A percentile compares a stretch with the other conserved stretches of the same genome.
Conservation (phyloP, 2,113 vertebrate species). For the Poicephalus meyeri region DNA sequence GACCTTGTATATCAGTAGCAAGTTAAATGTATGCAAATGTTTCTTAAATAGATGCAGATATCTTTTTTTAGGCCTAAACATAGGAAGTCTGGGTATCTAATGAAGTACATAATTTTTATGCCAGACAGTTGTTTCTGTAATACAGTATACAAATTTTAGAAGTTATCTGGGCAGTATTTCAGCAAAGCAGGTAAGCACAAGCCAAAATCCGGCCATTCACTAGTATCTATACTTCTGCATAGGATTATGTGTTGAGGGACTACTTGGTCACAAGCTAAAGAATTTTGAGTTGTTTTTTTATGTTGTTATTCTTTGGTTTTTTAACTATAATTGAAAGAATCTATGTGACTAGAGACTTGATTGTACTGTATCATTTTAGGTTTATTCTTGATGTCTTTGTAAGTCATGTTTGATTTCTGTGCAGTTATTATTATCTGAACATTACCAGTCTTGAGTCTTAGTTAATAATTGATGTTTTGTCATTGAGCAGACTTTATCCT, state of each 20-base stretch:
- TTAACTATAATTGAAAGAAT: neutral
- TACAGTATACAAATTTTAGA: neutral
- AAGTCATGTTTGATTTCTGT: neutral
- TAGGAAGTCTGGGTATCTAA: neutral
- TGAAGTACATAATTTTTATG: neutral
- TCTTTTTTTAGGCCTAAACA: neutral
- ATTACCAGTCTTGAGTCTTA: neutral
- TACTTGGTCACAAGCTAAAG: neutral
- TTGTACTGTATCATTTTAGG: neutral
- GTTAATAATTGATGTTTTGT: conserved; percentile 5
- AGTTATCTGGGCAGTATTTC: neutral
- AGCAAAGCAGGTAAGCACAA: neutral
- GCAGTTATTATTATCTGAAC: neutral
- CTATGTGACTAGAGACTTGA: neutral
- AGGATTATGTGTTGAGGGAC: neutral
- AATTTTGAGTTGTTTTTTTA: neutral
- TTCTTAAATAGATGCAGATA: neutral
- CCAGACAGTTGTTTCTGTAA: neutral
- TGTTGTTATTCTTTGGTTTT: neutral
- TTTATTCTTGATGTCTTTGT: neutral
- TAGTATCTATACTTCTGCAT: neutral
- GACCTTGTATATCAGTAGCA: neutral
- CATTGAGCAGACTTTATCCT: neutral
- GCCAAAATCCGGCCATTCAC: neutral
- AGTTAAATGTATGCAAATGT: neutral